Base-by-base conservation (phyloP, 2,888 invertebrate genomes). In the Campoletis raptor region DNA sequence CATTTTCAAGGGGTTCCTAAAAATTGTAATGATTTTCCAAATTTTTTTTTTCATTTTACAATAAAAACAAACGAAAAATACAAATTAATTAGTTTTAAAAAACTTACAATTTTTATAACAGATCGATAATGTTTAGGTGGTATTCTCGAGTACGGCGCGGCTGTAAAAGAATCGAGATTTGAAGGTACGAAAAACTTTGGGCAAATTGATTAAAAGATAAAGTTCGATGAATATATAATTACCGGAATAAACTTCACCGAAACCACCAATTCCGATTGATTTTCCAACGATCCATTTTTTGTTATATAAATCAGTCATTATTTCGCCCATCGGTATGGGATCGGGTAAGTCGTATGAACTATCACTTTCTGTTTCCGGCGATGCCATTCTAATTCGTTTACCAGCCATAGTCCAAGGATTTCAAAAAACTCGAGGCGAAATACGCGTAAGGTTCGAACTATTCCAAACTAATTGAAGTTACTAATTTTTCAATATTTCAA, bases 231-330 rank as follows among this genome's bases (percentile, higher is more conserved):
- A n/a, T n/a, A n/a, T n/a, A n/a, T n/a, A n/a, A 94, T 96, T 96
- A 64, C 98, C 98, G 0, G 97, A 96, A 94, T 99, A 99, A 90
- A 99, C 98, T 94, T 98, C 98, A 0, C 99, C 99, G 94, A 99
- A 99, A 15, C 99, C 99, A 0, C 99, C 99, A 82, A 97, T 95
- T 0, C 99, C 99, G 85, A 99, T 98, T 0, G 98, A 97, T 18
- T 96, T 96, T 0, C 98, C 98, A 83, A 99, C 95, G 88, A 96
- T 96, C 99, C 99, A 99, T 93, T 97, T 95, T 88, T 97, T 97
- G 92, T 98, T 98, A 15, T 95, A 94, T 48, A 97, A 94, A 94
- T 99, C 98, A 61, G 95, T 96, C 57, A 99, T 95, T 79, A 98
- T 94, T 94, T 97, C 97, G 9, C 98, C 98, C 72, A 94, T 93